phyloP scores from a whole-genome alignment of 2,797 vertebrate genomes.

The Phataginus tetradactyla region DNA sequence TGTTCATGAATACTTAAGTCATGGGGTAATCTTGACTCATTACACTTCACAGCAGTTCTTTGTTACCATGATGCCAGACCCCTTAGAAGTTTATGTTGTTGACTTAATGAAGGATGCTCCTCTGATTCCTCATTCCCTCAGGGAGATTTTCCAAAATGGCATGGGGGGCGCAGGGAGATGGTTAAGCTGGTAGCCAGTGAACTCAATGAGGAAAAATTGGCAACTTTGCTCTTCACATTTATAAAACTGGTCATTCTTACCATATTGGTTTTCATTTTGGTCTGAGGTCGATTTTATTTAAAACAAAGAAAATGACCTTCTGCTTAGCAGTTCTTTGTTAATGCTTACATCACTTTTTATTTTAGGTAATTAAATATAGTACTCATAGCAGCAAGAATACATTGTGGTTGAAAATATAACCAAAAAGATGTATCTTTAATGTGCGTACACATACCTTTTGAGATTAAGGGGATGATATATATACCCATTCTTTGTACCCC shows the following conservation, averaged over 20 bases:
- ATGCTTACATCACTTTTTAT: background rate
- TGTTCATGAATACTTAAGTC: background rate
- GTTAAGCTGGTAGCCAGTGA: background rate
- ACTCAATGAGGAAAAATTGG: background rate
- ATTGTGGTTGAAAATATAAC: background rate
- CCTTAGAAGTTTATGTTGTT: background rate
- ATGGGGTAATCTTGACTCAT: background rate
- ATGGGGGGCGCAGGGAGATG: background rate
- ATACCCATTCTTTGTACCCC: background rate
- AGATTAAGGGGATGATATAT: background rate
- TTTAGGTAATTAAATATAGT: background rate
- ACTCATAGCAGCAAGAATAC: background rate
- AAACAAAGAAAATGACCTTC: conserved; percentile 18
- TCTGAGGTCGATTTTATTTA: conserved; percentile 10
- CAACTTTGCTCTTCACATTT: background rate
- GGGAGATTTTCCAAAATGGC: background rate
- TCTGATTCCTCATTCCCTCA: background rate
- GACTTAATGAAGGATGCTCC: background rate
- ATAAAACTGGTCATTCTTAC: background rate
- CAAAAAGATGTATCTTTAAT: background rate
- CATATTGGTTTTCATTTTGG: conserved; percentile 39
- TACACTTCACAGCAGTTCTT: background rate
- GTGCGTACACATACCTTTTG: background rate
- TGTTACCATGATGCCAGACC: background rate
- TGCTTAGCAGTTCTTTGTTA: background rate